These are phyloP conservation scores for Platycheirus rosarum DNA, from an alignment of 2,888 invertebrate genomes.

Conservation along the genomic window DNA sequence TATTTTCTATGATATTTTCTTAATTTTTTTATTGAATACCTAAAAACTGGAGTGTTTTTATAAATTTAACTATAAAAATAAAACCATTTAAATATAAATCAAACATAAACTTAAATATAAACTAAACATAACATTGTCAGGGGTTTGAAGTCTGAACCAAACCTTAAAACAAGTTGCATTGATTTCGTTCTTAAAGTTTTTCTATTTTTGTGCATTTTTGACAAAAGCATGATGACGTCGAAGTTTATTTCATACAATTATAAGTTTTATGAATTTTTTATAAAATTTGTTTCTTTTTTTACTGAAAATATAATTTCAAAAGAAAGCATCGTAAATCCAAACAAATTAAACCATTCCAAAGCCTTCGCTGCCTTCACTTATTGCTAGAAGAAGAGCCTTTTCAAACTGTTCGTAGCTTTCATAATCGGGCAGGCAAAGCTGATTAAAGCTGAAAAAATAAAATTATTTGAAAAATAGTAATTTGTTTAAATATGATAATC, in stretches of 20 bases:
- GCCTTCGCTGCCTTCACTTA: conserved; percentile 97
- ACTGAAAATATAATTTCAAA: too few species aligned
- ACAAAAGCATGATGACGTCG: conserved; percentile 10
- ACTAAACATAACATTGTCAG: too few species aligned
- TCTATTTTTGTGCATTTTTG: conserved; percentile 10
- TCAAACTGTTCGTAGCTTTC: conserved; percentile 97
- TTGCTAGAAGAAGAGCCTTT: conserved; percentile 93
- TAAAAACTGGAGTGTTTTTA: too few species aligned
- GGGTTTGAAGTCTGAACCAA: background rate
- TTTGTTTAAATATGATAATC: too few species aligned
- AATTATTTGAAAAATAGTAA: too few species aligned
- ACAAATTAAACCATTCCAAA: conserved; percentile 86
- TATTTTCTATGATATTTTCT: conserved; percentile 1
- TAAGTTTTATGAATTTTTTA: conserved; percentile 3
- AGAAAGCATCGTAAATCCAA: too few species aligned
- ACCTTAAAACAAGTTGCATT: conserved; percentile 8
- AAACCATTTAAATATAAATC: too few species aligned
- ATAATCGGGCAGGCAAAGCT: conserved; percentile 96
- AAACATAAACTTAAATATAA: too few species aligned
- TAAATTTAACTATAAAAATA: too few species aligned
- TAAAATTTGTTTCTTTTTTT: background rate
- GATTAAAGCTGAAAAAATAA: conserved; percentile 90
- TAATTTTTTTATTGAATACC: background rate
- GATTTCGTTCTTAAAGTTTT: background rate
- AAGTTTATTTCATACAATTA: conserved; percentile 2